Base-by-base conservation (phyloP, 2,113 vertebrate species). In the Marcusenius ussheri region DNA sequence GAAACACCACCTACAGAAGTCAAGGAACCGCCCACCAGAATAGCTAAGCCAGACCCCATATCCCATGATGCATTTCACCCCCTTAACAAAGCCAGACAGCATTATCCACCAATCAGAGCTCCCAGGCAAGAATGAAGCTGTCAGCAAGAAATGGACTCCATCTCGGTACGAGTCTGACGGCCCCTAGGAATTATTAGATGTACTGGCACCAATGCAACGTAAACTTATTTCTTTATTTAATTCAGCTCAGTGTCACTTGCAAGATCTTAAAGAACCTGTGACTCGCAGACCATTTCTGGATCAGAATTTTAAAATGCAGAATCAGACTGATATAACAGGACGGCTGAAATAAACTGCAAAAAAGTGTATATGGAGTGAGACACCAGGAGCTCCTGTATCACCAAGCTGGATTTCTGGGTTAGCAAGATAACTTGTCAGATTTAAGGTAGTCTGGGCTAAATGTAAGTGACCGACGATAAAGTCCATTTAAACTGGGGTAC, bases 1-100 rank as follows among this genome's bases (percentile, higher is more conserved):
- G 27, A 87, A 87, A 53, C 85, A 87, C 85, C 85, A 91, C 62
- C n/a, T 88, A 91, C 90, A 91, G 62, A 50, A 89, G 42, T n/a
- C 27, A 91, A n/a, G 42, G 27, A 90, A 35, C 80, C n/a, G 50
- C 21, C 53, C 85, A 89, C 80, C 27, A 46, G 47, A 66, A 83
- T 13, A 1, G 47, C 7, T 91, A 90, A 91, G 83, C 83, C 42
- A 93, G 89, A 46, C 19, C 17, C 24, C 42, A 70, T 24, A 53
- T 31, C 91, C 87, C 88, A 6, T 46, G 3, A 42, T 90, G 51
- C 88, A 11, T 88, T 21, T 46, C 66, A 85, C 49, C 62, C 5
- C 45, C 3, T 10, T 83, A 83, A 42, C 42, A 24, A 21, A 15
- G 39, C 45, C 83, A n/a, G 21, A 24, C 42, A 46, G 39, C 83